Evolutionary conservation across 1,140 invertebrate species (phyloP).

Genomic region (Ylistrum balloti): DNA sequence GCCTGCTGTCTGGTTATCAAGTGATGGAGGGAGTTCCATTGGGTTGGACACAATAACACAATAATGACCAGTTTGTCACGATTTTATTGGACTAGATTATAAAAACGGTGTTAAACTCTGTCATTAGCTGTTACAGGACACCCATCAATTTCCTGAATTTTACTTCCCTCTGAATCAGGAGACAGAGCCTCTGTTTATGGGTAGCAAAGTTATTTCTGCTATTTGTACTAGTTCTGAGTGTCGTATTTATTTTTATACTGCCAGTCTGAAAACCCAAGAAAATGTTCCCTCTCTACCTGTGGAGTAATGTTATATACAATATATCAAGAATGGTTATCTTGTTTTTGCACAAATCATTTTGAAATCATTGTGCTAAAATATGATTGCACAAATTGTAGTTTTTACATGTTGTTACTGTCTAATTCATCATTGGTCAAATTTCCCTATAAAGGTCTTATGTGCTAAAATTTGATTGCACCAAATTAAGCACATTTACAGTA

Average conservation of each 20-base stretch:
- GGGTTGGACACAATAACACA: conserved; percentile 4
- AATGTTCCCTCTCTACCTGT: no score
- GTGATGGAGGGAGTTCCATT: not conserved
- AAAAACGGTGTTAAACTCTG: conserved; percentile 38
- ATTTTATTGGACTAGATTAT: conserved; percentile 26
- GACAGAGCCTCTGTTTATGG: not conserved
- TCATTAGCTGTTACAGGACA: conserved; percentile 38
- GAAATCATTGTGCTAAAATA: no score
- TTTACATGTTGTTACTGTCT: no score
- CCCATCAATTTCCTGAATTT: conserved; percentile 24
- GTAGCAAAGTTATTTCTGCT: conserved; percentile 1
- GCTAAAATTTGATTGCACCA: no score
- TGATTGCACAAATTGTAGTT: not conserved
- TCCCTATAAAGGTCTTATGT: not conserved
- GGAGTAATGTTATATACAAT: no score
- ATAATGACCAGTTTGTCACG: not conserved
- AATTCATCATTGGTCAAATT: no score
- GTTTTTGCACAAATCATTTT: no score
- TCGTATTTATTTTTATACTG: no score
- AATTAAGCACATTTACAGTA: no score
- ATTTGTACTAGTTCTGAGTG: no score
- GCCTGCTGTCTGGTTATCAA: not conserved
- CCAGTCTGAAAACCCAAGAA: no score
- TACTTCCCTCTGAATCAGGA: not conserved
- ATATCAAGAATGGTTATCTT: no score